Conservation (phyloP, 2,888 invertebrate species). For the Anthrax anthrax region DNA sequence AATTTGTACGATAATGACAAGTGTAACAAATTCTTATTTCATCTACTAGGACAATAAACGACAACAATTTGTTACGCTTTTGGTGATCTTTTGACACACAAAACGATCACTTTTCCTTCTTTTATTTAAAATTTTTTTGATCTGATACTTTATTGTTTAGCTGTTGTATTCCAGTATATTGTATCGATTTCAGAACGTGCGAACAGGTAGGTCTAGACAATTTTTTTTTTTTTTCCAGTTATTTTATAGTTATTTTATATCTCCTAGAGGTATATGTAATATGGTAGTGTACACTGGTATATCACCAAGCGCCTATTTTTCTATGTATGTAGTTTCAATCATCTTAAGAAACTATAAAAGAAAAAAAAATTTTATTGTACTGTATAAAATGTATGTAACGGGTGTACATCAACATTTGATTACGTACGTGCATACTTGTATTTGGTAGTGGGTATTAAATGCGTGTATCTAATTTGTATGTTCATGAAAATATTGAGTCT, state of each 20-base stretch:
- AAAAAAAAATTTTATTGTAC: too few relatives aligned
- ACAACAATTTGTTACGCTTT: not conserved
- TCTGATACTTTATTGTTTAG: not conserved
- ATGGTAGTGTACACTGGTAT: too few relatives aligned
- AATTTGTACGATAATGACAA: not conserved
- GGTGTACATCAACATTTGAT: too few relatives aligned
- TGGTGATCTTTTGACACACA: not conserved
- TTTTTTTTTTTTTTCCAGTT: not conserved
- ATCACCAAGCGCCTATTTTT: not conserved
- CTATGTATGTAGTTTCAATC: not conserved
- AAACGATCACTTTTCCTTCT: not conserved
- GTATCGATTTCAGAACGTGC: conserved; percentile 1
- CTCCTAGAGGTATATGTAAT: too few relatives aligned
- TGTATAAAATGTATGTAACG: too few relatives aligned
- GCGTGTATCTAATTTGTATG: not conserved
- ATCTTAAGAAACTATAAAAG: not conserved
- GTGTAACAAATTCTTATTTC: not conserved
- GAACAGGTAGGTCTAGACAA: conserved; percentile 10
- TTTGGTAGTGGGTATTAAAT: too few relatives aligned
- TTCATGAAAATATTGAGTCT: not conserved
- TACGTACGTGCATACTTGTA: too few relatives aligned
- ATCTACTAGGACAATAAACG: not conserved
- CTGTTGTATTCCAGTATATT: too few relatives aligned
- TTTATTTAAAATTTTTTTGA: not conserved
- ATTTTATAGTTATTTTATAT: not conserved